Evolutionary conservation across 2,888 invertebrate species (phyloP).

Genomic region (Sminthurides aquaticus): DNA sequence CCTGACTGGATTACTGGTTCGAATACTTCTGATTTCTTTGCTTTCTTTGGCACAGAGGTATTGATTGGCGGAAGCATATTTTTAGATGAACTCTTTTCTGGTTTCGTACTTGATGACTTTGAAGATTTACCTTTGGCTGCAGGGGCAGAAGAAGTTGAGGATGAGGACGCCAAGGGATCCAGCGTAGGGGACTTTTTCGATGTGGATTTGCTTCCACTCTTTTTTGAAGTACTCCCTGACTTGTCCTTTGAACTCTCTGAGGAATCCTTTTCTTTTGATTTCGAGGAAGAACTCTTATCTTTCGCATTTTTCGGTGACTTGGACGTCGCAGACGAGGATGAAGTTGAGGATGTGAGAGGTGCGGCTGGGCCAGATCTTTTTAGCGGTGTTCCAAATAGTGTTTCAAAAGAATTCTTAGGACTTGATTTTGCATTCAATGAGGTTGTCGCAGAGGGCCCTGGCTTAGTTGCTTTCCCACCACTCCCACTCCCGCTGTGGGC

Average conservation of each 20-base stretch:
- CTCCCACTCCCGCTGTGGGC: conserved; percentile 16
- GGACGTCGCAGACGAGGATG: conserved; percentile 13
- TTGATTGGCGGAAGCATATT: conserved; percentile 42
- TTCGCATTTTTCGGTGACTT: conserved; percentile 22
- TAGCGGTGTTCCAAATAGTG: conserved; percentile 75
- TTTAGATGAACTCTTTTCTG: conserved; percentile 23
- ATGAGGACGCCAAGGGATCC: not conserved
- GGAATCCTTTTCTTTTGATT: conserved; percentile 12
- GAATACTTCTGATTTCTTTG: conserved; percentile 33
- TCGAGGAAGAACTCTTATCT: conserved; percentile 13
- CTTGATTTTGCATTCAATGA: conserved; percentile 26
- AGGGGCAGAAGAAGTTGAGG: conserved; percentile 5
- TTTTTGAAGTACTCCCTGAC: conserved; percentile 9
- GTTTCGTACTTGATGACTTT: conserved; percentile 21
- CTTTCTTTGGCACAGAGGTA: conserved; percentile 42
- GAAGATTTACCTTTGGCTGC: conserved; percentile 25
- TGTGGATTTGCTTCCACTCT: conserved; percentile 1
- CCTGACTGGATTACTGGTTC: conserved; percentile 22
- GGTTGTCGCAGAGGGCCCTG: conserved; percentile 18
- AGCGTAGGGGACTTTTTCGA: conserved; percentile 11
- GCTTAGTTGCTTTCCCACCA: conserved; percentile 34
- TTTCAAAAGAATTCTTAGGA: conserved; percentile 57
- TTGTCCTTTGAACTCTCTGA: conserved; percentile 3
- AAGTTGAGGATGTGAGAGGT: conserved; percentile 7
- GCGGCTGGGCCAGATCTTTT: conserved; percentile 48